Percentiles rank a stretch among this genome's conserved stretches.
Evolutionary conservation across 2,797 vertebrate species (phyloP).

Genomic region (Pseudochirops cupreus): DNA sequence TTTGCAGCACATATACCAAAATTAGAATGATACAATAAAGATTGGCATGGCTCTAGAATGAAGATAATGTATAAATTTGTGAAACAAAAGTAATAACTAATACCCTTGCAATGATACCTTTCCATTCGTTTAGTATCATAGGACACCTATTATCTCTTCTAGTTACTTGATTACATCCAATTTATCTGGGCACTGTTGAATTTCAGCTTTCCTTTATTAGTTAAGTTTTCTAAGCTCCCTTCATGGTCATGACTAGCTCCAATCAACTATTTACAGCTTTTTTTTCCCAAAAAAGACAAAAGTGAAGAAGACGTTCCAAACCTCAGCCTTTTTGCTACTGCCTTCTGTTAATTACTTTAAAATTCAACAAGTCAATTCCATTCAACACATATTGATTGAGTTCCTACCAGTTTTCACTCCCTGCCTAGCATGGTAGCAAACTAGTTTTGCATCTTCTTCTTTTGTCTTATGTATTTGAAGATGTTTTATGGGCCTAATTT

Average conservation of each 20-base stretch:
- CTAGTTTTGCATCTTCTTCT: slow-evolving; percentile 53
- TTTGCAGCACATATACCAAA: background rate
- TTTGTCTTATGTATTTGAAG: slow-evolving; percentile 54
- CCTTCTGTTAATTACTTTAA: slow-evolving; percentile 26
- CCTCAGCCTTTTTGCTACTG: slow-evolving; percentile 12
- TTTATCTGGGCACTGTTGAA: background rate
- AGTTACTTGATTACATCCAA: background rate
- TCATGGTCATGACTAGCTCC: background rate
- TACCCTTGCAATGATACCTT: background rate
- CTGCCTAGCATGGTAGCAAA: slow-evolving; percentile 28
- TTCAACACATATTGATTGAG: slow-evolving; percentile 52
- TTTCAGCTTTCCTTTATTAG: background rate
- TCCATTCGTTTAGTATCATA: background rate
- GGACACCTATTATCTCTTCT: background rate
- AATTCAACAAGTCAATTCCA: slow-evolving; percentile 55
- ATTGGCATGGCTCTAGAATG: background rate
- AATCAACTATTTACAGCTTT: slow-evolving; percentile 1
- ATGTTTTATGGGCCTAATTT: slow-evolving; percentile 17
- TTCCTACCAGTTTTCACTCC: slow-evolving; percentile 29
- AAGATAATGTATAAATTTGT: background rate
- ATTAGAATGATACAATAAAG: background rate
- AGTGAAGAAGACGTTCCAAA: slow-evolving; percentile 39
- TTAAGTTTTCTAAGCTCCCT: background rate
- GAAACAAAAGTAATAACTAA: background rate
- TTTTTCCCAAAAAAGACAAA: background rate